These are phyloP conservation scores for Isaurus tuberculatus DNA, from an alignment of 92 coral and sea anemone genomes.

Conservation along the genomic window DNA sequence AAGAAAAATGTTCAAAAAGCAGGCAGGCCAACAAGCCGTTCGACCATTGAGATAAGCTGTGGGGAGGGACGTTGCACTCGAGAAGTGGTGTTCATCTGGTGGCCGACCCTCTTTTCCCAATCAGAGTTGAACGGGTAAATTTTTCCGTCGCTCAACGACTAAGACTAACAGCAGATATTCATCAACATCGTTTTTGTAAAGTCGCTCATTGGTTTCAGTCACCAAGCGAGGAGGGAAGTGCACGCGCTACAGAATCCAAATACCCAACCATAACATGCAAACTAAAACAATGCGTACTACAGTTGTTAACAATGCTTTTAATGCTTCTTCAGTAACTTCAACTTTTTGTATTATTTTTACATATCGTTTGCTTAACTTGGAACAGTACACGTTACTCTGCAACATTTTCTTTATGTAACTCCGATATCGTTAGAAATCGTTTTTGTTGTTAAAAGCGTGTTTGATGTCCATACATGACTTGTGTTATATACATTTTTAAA, in stretches of 20 bases:
- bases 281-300: not conserved
- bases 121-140: too few species aligned
- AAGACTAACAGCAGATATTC: not conserved
- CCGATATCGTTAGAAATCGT: not conserved
- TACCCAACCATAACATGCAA: slow-evolving; percentile 10
- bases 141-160: not conserved
- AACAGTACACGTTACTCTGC: slow-evolving; percentile 17
- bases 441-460: not conserved
- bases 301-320: slow-evolving; percentile 4
- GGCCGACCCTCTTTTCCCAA: slow-evolving; percentile 50
- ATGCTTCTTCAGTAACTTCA: slow-evolving; percentile 20
- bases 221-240: not conserved
- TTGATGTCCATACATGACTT: not conserved
- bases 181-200: not conserved
- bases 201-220: not conserved
- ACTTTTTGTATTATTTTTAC: not conserved
- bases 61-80: slow-evolving; percentile 58
- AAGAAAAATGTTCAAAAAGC: too few species aligned
- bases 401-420: not conserved
- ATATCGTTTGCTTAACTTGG: slow-evolving; percentile 17
- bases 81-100: slow-evolving; percentile 61
- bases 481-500: not conserved
- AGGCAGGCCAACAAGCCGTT: slow-evolving; percentile 51
- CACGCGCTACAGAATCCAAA: slow-evolving; percentile 30
- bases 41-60: slow-evolving; percentile 49